Conservation (phyloP, 2,888 invertebrate genomes). For the Acleris sparsana region DNA sequence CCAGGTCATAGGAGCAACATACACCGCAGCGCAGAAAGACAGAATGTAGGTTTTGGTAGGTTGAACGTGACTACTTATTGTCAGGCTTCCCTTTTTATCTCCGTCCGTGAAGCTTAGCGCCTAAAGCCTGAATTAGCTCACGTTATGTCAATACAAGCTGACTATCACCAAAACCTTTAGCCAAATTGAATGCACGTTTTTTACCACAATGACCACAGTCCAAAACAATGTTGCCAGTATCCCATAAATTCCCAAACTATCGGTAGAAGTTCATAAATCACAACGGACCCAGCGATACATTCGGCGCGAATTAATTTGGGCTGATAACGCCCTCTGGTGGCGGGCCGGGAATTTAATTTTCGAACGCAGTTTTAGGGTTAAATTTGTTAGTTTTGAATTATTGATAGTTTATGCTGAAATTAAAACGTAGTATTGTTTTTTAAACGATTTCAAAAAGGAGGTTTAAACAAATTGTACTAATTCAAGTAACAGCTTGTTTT, state of each 20-base stretch:
- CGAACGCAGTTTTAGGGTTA: constrained; percentile 35
- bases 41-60: no score
- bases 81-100: no score
- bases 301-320: constrained; percentile 38
- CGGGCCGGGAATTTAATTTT: constrained; percentile 45
- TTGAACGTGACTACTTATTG: no score
- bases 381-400: not conserved
- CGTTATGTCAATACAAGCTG: not conserved
- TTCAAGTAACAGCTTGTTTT: no score
- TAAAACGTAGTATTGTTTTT: no score
- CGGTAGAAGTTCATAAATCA: constrained; percentile 28
- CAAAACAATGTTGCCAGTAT: constrained; percentile 26
- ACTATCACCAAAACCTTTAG: not conserved
- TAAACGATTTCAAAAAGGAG: no score
- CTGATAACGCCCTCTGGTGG: constrained; percentile 46
- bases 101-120: no score
- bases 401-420: no score
- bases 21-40: no score
- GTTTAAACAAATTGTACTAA: no score
- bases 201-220: constrained; percentile 21
- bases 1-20: no score
- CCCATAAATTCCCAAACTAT: constrained; percentile 35
- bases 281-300: constrained; percentile 24
- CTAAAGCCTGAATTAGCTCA: no score
- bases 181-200: not conserved